These are phyloP conservation scores for Enteromius afrohamiltoni DNA, from an alignment of 2,797 vertebrate species.

Conservation along the genomic window DNA sequence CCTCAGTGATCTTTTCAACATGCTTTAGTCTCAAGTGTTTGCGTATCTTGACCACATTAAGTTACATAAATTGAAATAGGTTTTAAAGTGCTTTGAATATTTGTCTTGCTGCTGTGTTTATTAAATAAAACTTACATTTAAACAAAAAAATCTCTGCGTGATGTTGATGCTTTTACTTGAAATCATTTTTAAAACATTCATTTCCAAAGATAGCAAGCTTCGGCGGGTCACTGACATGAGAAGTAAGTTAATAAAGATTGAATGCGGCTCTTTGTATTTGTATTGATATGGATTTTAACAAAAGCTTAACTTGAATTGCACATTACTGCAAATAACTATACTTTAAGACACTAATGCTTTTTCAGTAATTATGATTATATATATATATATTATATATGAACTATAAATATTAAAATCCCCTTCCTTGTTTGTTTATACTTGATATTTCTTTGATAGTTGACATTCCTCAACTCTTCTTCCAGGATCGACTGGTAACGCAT, in stretches of 20 bases:
- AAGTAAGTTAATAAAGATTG: not conserved
- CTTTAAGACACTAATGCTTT: not conserved
- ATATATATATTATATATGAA: too few relatives aligned
- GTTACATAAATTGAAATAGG: not conserved
- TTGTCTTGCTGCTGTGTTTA: not conserved
- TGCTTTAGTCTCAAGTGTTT: slow-evolving; percentile 37
- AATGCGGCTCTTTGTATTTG: not conserved
- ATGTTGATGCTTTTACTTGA: not conserved
- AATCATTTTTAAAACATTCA: not conserved
- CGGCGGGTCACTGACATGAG: not conserved
- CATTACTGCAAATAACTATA: not conserved
- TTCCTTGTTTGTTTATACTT: not conserved
- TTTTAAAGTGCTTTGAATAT: not conserved
- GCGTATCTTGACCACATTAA: not conserved
- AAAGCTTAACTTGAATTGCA: not conserved
- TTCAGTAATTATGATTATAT: not conserved
- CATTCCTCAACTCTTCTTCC: not conserved
- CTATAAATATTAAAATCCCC: not conserved
- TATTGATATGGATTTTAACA: not conserved
- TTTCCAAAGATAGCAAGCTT: not conserved
- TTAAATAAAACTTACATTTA: slow-evolving; percentile 6
- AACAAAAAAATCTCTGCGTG: not conserved
- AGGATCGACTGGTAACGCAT: not conserved
- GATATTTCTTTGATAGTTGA: not conserved
- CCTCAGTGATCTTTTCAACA: slow-evolving; percentile 46